Percentiles rank a stretch among this genome's conserved stretches.
These are phyloP conservation scores for Pantherophis vulpinus DNA, from an alignment of 2,797 vertebrate genomes.

Conservation along the genomic window DNA sequence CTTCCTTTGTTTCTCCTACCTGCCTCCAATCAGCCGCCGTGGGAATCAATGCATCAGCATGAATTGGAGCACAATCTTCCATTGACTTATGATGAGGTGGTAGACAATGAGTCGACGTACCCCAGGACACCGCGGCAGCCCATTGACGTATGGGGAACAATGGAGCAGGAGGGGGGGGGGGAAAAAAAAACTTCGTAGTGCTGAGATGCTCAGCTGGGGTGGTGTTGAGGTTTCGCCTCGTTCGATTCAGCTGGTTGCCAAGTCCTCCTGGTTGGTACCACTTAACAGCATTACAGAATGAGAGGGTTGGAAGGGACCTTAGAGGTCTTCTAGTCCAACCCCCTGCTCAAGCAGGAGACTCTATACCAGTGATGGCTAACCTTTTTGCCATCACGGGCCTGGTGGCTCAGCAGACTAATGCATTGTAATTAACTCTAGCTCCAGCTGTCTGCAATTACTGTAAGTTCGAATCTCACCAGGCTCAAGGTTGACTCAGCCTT, in stretches of 20 bases:
- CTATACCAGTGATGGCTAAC: neutral
- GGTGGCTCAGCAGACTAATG: no score
- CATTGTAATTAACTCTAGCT: no score
- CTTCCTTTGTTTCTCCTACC: neutral
- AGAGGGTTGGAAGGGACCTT: no score
- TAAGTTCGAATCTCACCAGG: no score
- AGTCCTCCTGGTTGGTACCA: neutral
- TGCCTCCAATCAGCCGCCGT: neutral
- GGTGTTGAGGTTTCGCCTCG: neutral
- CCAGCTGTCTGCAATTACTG: no score
- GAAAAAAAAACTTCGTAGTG: no score
- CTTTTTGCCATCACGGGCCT: no score
- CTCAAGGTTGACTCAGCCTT: no score
- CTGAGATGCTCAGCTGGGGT: neutral
- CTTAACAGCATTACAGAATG: neutral
- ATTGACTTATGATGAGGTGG: neutral
- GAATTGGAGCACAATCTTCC: neutral
- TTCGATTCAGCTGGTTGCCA: neutral
- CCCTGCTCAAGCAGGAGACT: neutral
- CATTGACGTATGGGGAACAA: constrained; percentile 2
- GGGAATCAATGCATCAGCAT: constrained; percentile 12
- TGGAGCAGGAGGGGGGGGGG: neutral
- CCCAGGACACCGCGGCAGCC: neutral
- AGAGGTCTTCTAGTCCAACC: neutral
- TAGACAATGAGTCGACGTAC: constrained; percentile 15